Base-by-base conservation (phyloP, 2,888 invertebrate species). In the Limnephilus lunatus region DNA sequence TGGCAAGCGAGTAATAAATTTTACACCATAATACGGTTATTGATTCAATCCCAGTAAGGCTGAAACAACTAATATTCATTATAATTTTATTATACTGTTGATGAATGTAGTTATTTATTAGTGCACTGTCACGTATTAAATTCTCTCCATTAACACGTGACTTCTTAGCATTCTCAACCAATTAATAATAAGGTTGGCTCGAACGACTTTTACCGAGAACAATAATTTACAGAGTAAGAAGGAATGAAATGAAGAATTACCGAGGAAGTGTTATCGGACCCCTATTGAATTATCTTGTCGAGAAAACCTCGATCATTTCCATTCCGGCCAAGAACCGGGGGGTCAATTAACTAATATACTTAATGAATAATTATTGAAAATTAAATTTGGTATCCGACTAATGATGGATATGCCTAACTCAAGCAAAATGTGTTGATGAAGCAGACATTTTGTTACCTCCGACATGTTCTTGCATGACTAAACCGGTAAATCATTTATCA, bases 111-210 rank as follows among this genome's bases (percentile, higher is more conserved):
- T 68, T 68, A 68, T 68, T 68, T 68, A 68, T 68, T 68, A 68
- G 68, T 68, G 68, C 68, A 68, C 68, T 68, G 68, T 68, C 68
- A 68, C 68, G 25, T 25, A 68, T 68, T 68, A 68, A 68, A 68
- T 68, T 68, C 68, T 25, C 68, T 68, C 68, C 68, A 68, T 68
- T 68, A 83, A 83, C 83, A 83, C 83, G 83, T 31, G 83, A 31
- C 83, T 35, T 35, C 83, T 31, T 83, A 35, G 83, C 83, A 31
- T 83, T 83, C 31, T 35, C 35, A 31, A 68, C 68, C 68, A 68
- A 68, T 68, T 68, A 83, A 35, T 83, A 83, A 83, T 83, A 35
- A 83, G 31, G 82, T 82, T 35, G 86, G 48, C 39, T 86, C 15
- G 86, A 86, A 48, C 86, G 30, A 48, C 44, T n/a, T 68, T 68